Evolutionary conservation across 2,888 invertebrate genomes (phyloP), one percentile per base, ranked within the genome.

Genomic region (Bugula neritina): DNA sequence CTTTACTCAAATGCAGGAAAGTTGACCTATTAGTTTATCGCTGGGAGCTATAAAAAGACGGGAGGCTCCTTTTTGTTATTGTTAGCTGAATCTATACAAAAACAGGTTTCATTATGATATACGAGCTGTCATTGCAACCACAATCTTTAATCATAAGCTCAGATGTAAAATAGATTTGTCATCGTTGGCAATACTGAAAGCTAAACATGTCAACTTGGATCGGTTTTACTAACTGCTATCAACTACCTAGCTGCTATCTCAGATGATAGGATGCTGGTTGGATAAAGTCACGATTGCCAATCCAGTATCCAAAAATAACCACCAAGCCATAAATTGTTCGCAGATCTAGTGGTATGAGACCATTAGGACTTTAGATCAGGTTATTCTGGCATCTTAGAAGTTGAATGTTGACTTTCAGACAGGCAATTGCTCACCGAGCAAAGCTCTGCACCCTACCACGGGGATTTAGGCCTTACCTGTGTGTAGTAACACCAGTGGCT

Each of bases 31-130:
- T 63, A 29, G 10, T 63, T 25, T 57, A 31, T 63, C 17, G 31
- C 27, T 63, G 27, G 27, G 31, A 25, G 63, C 63, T 63, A 63
- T 63, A 63, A 63, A 63, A 63, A 43, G 43, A 43, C 43, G 31
- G 57, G 25, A 63, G 63, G 63, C 27, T 63, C 27, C 13, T 21
- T n/a, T 63, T 63, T 63, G 63, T 63, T 63, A 63, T 63, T 63
- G 63, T 63, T 25, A 63, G 63, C 63, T 29, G 63, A 63, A 63
- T 31, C 13, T 63, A 63, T 63, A 63, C 63, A 63, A 63, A 63
- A 63, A 63, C 63, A 63, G 63, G 63, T 63, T 63, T 63, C 63
- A 63, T 63, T 63, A 63, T 63, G 63, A 63, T 63, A 63, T 63
- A 63, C 27, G 63, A 63, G 25, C 63, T 63, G 63, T 63, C 63